phyloP scores from a whole-genome alignment of 2,888 invertebrate genomes.

The Catocala nupta region DNA sequence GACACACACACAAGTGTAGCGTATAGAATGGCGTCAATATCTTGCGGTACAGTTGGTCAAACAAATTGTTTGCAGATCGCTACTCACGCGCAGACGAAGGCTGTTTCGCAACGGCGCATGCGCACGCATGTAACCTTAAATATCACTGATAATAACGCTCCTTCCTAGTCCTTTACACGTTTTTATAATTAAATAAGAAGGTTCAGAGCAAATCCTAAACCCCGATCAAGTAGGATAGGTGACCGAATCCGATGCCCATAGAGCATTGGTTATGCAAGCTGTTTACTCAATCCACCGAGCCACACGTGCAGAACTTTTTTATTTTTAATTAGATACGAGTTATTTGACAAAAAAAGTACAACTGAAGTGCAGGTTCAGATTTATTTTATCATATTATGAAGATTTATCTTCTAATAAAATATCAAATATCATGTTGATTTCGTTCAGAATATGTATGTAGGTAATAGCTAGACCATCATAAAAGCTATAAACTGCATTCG shows the following conservation, averaged over 20 bases:
- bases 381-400: neutral
- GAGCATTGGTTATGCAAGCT: too few species aligned
- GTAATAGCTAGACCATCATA: neutral
- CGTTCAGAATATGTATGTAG: neutral
- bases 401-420: neutral
- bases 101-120: slow-evolving; percentile 38
- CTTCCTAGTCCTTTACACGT: neutral
- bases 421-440: neutral
- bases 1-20: neutral
- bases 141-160: slow-evolving; percentile 26
- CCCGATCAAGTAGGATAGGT: too few species aligned
- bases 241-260: too few species aligned
- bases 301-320: too few species aligned
- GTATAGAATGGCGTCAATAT: slow-evolving; percentile 27
- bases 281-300: too few species aligned
- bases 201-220: too few species aligned
- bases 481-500: slow-evolving; percentile 15
- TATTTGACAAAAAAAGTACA: too few species aligned
- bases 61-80: slow-evolving; percentile 41
- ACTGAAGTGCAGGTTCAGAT: too few species aligned
- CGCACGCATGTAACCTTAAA: slow-evolving; percentile 33
- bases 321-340: too few species aligned
- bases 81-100: slow-evolving; percentile 40
- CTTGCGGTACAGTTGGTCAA: slow-evolving; percentile 42
- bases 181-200: too few species aligned